Percentiles rank a stretch among this genome's conserved stretches.
These are phyloP conservation scores for Brachyptera putata DNA, from an alignment of 2,888 invertebrate genomes.

Conservation along the genomic window DNA sequence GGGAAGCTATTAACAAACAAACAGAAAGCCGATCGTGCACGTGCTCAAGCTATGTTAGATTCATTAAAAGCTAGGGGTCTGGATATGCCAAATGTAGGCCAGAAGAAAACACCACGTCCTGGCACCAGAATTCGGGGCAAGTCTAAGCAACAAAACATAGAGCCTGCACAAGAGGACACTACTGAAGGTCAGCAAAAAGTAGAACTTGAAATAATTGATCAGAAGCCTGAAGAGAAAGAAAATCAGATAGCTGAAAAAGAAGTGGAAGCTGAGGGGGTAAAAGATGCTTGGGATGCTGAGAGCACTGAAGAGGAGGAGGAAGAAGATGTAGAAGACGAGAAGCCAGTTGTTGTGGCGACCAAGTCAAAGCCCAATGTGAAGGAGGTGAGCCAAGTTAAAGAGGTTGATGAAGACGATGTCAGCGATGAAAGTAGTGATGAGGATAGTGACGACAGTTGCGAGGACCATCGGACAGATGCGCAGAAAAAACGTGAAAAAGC, in stretches of 20 bases:
- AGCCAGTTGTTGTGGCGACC: conserved; percentile 36
- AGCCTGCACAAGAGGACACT: conserved; percentile 40
- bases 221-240: conserved; percentile 41
- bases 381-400: conserved; percentile 41
- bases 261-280: conserved; percentile 42
- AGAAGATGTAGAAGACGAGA: conserved; percentile 38
- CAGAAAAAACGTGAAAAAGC: conserved; percentile 71
- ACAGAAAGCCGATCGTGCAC: conserved; percentile 85
- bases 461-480: conserved; percentile 67
- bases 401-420: conserved; percentile 46
- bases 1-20: conserved; percentile 91
- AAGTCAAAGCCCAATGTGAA: conserved; percentile 33
- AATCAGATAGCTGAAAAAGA: conserved; percentile 32
- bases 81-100: conserved; percentile 69
- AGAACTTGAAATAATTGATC: conserved; percentile 51
- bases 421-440: conserved; percentile 45
- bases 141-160: conserved; percentile 18
- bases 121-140: conserved; percentile 65
- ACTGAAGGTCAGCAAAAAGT: conserved; percentile 35
- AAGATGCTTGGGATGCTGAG: conserved; percentile 41
- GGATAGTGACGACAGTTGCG: conserved; percentile 42
- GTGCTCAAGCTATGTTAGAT: conserved; percentile 85
- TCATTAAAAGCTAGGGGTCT: conserved; percentile 85
- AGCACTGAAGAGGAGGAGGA: conserved; percentile 39
- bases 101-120: conserved; percentile 51